phyloP scores from a whole-genome alignment of 2,113 vertebrate species.

The Melanocharis versteri region DNA sequence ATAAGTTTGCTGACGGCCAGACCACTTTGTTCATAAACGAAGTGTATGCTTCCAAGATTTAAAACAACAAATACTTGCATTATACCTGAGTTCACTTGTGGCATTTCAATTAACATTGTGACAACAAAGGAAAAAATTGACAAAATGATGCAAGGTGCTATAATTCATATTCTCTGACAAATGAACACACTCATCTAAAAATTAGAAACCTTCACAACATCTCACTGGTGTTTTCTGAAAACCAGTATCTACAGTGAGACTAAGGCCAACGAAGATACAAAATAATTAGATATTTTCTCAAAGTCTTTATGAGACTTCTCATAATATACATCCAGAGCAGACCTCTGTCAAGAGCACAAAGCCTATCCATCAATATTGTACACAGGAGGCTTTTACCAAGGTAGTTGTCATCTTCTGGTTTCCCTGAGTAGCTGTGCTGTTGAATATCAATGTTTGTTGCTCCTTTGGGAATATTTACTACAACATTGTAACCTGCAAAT shows the following conservation, averaged over 20 bases:
- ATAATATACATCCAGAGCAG: neutral
- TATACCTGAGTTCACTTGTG: neutral
- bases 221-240: neutral
- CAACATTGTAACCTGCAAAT: conserved; percentile 86
- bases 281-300: neutral
- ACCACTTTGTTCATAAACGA: neutral
- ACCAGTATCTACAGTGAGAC: neutral
- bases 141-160: neutral
- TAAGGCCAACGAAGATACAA: neutral
- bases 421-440: conserved; percentile 95
- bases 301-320: neutral
- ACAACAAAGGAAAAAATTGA: neutral
- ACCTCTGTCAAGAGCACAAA: neutral
- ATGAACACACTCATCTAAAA: neutral
- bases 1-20: neutral
- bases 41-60: neutral
- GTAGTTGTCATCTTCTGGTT: conserved; percentile 95
- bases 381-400: conserved; percentile 81
- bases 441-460: conserved; percentile 92
- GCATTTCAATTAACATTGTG: neutral
- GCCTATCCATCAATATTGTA: neutral
- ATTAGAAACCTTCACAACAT: neutral
- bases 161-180: neutral
- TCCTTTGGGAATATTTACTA: conserved; percentile 92
- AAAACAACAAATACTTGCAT: neutral